phyloP scores from a whole-genome alignment of 2,113 vertebrate species.

The Phyllostomus discolor region DNA sequence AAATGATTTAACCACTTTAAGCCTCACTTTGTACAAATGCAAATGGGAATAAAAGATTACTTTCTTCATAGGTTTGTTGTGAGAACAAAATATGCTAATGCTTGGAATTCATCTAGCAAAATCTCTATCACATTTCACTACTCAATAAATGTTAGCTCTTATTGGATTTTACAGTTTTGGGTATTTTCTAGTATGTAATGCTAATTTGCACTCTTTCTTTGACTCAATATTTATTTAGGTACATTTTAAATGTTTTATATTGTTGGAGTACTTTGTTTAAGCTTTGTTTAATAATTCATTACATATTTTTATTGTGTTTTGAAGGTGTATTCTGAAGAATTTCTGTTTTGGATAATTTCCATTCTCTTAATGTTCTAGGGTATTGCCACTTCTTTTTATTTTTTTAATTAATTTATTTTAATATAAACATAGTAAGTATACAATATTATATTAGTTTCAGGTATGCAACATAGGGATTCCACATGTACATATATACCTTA shows the following conservation, averaged over 20 bases:
- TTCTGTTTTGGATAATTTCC: neutral
- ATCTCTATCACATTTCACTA: neutral
- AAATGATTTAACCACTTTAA: neutral
- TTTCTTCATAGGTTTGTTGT: neutral
- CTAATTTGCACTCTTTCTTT: neutral
- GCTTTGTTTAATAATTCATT: neutral
- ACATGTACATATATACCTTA: neutral
- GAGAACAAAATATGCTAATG: neutral
- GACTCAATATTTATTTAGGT: neutral
- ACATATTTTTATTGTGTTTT: neutral
- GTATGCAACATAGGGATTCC: neutral
- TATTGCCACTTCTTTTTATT: neutral
- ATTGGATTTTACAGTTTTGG: neutral
- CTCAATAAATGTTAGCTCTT: neutral
- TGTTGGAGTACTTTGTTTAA: neutral
- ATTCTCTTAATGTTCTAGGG: neutral
- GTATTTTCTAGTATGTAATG: neutral
- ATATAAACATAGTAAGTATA: neutral
- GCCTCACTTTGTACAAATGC: neutral
- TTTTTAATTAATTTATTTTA: neutral
- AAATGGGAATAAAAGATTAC: neutral
- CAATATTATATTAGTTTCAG: neutral
- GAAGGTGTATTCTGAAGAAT: neutral
- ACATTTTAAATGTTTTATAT: neutral
- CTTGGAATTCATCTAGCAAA: neutral